phyloP scores from a whole-genome alignment of 2,797 vertebrate species.

The Silurus lanzhouensis region DNA sequence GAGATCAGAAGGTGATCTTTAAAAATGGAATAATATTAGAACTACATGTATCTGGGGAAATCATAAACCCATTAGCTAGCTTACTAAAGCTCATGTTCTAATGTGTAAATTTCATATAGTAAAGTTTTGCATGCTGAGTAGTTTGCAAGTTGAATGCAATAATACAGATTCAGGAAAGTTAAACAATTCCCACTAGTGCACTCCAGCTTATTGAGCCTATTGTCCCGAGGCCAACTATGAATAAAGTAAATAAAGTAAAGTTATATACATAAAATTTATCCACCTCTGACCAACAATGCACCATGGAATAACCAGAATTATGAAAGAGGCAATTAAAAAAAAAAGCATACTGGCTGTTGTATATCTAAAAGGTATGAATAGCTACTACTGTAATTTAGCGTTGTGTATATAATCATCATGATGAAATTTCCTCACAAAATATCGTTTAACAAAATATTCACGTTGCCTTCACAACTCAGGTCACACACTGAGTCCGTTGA shows the following conservation, averaged over 20 bases:
- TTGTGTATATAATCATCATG: neutral
- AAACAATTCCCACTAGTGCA: neutral
- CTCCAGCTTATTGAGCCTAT: neutral
- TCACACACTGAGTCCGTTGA: neutral
- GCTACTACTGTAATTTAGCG: neutral
- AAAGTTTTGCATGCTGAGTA: neutral
- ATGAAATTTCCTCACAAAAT: neutral
- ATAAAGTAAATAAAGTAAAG: neutral
- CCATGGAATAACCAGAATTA: neutral
- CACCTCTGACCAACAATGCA: neutral
- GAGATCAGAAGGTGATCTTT: neutral
- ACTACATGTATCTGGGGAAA: neutral
- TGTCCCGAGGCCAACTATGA: neutral
- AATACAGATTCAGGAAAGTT: neutral
- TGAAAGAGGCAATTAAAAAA: neutral
- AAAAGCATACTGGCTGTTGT: no score
- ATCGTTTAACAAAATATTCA: neutral
- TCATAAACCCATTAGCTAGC: neutral
- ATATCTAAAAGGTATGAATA: neutral
- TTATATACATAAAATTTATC: neutral
- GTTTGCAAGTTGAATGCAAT: neutral
- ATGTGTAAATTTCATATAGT: neutral
- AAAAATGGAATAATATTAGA: neutral
- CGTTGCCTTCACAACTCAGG: neutral
- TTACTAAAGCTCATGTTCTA: neutral